phyloP scores from a whole-genome alignment of 2,113 vertebrate species.

The Puntigrus tetrazona region DNA sequence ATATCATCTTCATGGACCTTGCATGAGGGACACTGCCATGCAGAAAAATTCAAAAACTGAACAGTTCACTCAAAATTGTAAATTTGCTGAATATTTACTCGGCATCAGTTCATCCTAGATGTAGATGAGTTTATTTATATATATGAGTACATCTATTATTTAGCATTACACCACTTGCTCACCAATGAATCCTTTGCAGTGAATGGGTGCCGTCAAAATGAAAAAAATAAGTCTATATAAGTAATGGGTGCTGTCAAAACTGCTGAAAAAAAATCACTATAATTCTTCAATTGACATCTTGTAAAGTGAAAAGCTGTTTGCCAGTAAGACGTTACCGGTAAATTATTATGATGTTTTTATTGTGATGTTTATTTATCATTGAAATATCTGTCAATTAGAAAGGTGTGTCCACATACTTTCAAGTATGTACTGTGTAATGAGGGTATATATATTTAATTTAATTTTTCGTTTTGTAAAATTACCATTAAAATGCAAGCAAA shows the following conservation, averaged over 20 bases:
- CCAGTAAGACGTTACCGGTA: too few relatives aligned
- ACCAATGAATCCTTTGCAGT: neutral
- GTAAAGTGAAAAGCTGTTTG: neutral
- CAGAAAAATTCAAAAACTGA: neutral
- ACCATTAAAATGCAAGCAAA: neutral
- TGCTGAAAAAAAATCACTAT: neutral
- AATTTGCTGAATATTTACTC: neutral
- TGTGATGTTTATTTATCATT: too few relatives aligned
- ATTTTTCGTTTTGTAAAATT: too few relatives aligned
- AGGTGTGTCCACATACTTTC: neutral
- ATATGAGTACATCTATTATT: neutral
- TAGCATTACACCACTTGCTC: neutral
- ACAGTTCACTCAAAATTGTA: neutral
- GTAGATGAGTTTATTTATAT: neutral
- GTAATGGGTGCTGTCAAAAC: too few relatives aligned
- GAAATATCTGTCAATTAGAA: neutral
- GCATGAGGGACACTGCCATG: neutral
- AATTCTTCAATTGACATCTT: neutral
- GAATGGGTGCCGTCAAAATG: neutral
- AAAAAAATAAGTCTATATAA: too few relatives aligned
- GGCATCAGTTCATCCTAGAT: too few relatives aligned
- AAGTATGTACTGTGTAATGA: neutral
- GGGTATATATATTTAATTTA: too few relatives aligned
- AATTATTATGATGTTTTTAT: neutral
- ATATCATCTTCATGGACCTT: neutral